phyloP scores from a whole-genome alignment of 2,797 vertebrate genomes.

The Cyclura pinguis region DNA sequence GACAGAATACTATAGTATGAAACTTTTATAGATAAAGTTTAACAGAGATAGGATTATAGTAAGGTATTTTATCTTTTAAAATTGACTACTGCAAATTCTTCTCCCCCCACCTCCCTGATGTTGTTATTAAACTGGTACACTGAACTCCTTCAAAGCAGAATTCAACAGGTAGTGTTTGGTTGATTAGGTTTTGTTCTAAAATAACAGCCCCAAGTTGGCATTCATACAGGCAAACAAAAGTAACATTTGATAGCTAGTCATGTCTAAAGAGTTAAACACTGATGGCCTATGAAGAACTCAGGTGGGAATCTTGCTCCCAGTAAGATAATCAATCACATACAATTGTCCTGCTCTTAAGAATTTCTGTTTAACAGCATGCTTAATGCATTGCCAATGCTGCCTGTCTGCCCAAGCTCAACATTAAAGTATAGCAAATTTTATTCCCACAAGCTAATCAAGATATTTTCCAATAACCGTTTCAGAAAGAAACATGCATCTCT shows the following conservation, averaged over 20 bases:
- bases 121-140: constrained; percentile 70
- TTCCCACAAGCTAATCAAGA: constrained; percentile 77
- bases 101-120: constrained; percentile 43
- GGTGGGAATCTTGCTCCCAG: constrained; percentile 82
- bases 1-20: constrained; percentile 66
- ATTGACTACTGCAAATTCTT: constrained; percentile 64
- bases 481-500: constrained; percentile 79
- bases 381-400: constrained; percentile 95
- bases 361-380: constrained; percentile 86
- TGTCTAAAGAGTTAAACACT: constrained; percentile 79
- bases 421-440: constrained; percentile 83
- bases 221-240: constrained; percentile 94
- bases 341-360: constrained; percentile 81
- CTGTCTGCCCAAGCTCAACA: constrained; percentile 95
- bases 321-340: constrained; percentile 72
- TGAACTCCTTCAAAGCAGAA: constrained; percentile 77
- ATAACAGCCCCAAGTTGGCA: constrained; percentile 86
- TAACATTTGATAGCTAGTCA: constrained; percentile 85
- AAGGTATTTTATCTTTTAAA: constrained; percentile 64
- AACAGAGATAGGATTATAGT: constrained; percentile 73
- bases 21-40: constrained; percentile 77
- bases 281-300: constrained; percentile 70
- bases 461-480: constrained; percentile 71
- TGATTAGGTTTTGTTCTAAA: constrained; percentile 72
- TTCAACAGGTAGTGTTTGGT: constrained; percentile 57